Percentiles rank a stretch among this genome's conserved stretches.
Evolutionary conservation across 2,797 vertebrate genomes (phyloP).

Genomic region (Phrynocephalus guinanensis): DNA sequence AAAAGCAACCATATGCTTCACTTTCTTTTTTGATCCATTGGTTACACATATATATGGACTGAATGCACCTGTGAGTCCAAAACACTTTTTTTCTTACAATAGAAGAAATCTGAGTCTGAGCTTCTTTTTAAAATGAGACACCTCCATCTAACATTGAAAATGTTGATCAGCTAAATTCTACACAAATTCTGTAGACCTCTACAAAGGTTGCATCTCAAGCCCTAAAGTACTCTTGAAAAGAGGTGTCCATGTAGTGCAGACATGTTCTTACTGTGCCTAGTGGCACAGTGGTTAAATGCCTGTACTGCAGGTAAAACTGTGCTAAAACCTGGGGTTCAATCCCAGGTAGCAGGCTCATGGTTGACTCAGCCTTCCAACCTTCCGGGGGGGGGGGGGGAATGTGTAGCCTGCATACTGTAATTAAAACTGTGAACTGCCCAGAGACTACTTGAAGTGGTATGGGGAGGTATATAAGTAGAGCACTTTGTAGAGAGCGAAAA

Average conservation of each 20-base stretch:
- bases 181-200: conserved; percentile 22
- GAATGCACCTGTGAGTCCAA: not conserved
- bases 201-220: not conserved
- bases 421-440: no score
- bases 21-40: conserved; percentile 10
- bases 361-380: no score
- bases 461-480: no score
- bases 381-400: no score
- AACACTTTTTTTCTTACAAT: not conserved
- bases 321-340: no score
- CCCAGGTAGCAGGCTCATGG: no score
- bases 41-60: not conserved
- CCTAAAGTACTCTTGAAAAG: not conserved
- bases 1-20: conserved; percentile 6
- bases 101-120: not conserved
- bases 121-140: conserved; percentile 25
- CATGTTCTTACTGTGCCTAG: not conserved
- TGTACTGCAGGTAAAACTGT: no score
- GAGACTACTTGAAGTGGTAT: no score
- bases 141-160: conserved; percentile 32
- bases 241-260: not conserved
- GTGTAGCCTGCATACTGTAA: no score
- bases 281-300: no score
- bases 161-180: conserved; percentile 37
- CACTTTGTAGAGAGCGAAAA: not conserved